Percentiles rank a stretch among this genome's conserved stretches.
These are phyloP conservation scores for Typhlichthys eigenmanni DNA, from an alignment of 2,797 vertebrate species.

Conservation along the genomic window DNA sequence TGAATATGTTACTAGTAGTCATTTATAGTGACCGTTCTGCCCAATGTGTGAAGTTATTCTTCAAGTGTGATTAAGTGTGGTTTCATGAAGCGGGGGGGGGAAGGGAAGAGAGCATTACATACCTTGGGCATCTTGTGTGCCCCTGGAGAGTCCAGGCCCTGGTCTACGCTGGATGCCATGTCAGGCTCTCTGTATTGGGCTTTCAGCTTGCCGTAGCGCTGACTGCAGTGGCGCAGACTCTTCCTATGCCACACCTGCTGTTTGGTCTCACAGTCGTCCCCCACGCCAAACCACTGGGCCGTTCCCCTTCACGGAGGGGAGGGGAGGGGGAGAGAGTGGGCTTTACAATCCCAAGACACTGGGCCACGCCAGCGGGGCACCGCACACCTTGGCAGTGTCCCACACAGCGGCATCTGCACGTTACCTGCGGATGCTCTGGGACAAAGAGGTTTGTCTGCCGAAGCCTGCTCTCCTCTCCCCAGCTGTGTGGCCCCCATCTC, in stretches of 20 bases:
- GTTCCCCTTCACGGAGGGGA: slow-evolving; percentile 76
- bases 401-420: background rate
- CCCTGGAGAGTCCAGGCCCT: slow-evolving; percentile 85
- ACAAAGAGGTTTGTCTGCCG: slow-evolving; percentile 86
- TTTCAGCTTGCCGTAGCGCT: slow-evolving; percentile 85
- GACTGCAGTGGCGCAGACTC: slow-evolving; percentile 85
- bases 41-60: no score
- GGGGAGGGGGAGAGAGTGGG: background rate
- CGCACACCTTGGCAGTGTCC: background rate
- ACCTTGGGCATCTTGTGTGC: slow-evolving; percentile 89
- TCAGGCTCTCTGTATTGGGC: slow-evolving; percentile 86
- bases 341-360: background rate
- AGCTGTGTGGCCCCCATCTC: slow-evolving; percentile 51
- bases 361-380: no score
- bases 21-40: background rate
- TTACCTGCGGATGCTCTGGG: slow-evolving; percentile 94
- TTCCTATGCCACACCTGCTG: slow-evolving; percentile 87
- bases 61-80: no score
- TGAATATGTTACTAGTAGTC: no score
- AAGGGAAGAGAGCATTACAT: background rate
- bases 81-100: no score
- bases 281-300: slow-evolving; percentile 93
- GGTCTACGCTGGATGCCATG: slow-evolving; percentile 85
- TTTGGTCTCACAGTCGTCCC: slow-evolving; percentile 86
- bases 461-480: slow-evolving; percentile 70